phyloP scores from a whole-genome alignment of 2,888 invertebrate species.

The Xylota segnis region DNA sequence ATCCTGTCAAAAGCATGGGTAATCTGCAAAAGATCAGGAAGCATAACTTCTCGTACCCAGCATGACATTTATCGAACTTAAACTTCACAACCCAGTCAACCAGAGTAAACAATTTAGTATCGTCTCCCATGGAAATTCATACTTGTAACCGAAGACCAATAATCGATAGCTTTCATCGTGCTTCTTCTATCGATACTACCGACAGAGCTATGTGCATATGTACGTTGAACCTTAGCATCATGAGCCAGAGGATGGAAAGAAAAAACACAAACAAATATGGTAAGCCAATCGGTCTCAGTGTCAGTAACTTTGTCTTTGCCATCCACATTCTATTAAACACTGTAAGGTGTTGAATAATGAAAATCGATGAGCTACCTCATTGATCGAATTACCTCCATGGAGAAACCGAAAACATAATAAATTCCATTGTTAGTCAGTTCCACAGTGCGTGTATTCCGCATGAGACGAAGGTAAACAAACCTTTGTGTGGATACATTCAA shows the following conservation, averaged over 20 bases:
- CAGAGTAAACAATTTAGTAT: too few species aligned
- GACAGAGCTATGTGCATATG: slow-evolving; percentile 40
- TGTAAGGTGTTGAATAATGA: slow-evolving; percentile 71
- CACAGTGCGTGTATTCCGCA: slow-evolving; percentile 17
- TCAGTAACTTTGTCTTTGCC: not conserved
- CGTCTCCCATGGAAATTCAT: not conserved
- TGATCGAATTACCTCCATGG: slow-evolving; percentile 59
- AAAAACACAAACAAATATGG: slow-evolving; percentile 2
- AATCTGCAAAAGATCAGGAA: too few species aligned
- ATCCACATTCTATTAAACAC: slow-evolving; percentile 31
- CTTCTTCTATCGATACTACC: not conserved
- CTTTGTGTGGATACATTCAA: slow-evolving; percentile 31
- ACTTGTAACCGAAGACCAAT: slow-evolving; percentile 38
- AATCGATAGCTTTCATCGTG: slow-evolving; percentile 42
- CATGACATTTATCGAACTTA: too few species aligned
- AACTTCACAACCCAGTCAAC: not conserved
- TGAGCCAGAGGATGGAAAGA: slow-evolving; percentile 6
- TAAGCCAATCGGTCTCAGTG: too few species aligned
- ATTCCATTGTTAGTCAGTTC: slow-evolving; percentile 37
- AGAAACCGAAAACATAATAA: slow-evolving; percentile 26
- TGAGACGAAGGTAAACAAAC: slow-evolving; percentile 6
- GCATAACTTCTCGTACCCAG: too few species aligned
- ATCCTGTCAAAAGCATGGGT: too few species aligned
- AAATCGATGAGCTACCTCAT: slow-evolving; percentile 61
- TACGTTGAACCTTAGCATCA: slow-evolving; percentile 58